Evolutionary conservation across 2,113 vertebrate species (phyloP).

Genomic region (Catharus bicknelli): DNA sequence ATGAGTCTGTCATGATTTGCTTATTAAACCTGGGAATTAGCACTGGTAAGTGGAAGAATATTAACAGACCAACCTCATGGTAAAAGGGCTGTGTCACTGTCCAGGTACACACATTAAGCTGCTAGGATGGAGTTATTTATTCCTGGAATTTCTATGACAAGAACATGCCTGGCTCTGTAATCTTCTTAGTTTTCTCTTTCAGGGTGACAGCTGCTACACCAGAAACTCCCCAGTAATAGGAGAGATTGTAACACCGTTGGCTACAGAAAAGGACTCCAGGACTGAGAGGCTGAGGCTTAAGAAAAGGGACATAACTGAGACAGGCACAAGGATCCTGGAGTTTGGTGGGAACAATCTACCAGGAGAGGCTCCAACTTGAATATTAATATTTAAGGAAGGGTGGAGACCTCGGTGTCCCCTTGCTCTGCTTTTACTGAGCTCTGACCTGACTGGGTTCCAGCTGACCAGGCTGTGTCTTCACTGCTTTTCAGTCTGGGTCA

Average conservation of each 20-base stretch:
- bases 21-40: neutral
- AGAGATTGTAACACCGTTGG: neutral
- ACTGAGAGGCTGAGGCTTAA: neutral
- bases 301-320: neutral
- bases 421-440: neutral
- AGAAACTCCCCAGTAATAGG: neutral
- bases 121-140: neutral
- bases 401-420: rapidly evolving
- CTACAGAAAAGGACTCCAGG: neutral
- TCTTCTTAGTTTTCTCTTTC: neutral
- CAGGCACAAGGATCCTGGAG: too few species aligned
- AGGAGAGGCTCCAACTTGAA: neutral
- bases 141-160: neutral
- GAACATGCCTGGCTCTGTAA: neutral
- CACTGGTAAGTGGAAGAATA: neutral
- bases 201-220: neutral
- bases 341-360: neutral
- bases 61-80: neutral
- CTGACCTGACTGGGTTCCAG: neutral
- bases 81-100: neutral
- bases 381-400: neutral
- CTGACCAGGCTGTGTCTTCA: neutral
- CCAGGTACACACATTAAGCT: neutral
- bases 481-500: neutral
- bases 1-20: neutral